phyloP scores from a whole-genome alignment of 2,797 vertebrate species.

The Pangasius mekongensis region DNA sequence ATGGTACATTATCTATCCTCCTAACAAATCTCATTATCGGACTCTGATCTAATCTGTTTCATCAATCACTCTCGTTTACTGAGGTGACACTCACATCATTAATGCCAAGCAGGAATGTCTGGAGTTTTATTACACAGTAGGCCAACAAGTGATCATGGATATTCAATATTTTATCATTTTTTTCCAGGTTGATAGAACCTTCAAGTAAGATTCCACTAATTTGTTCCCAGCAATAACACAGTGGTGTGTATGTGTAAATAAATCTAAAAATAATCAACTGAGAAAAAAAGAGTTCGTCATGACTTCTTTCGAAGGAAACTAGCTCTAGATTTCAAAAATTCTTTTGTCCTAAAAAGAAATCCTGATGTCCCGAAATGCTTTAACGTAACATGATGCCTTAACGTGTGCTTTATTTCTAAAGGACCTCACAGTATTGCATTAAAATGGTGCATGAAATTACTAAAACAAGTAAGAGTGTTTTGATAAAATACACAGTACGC shows the following conservation, averaged over 20 bases:
- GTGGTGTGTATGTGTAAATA: not conserved
- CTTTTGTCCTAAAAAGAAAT: not conserved
- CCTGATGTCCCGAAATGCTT: not conserved
- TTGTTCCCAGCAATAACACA: not conserved
- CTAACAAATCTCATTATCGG: slow-evolving; percentile 57
- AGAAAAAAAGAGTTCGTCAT: not conserved
- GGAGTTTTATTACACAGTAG: not conserved
- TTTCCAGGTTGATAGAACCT: not conserved
- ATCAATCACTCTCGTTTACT: slow-evolving; percentile 55
- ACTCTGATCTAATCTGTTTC: slow-evolving; percentile 51
- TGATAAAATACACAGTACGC: not conserved
- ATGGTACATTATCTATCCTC: slow-evolving; percentile 46
- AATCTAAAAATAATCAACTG: not conserved
- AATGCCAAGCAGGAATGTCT: slow-evolving; percentile 29
- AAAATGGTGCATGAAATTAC: not conserved
- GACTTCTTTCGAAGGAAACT: not conserved
- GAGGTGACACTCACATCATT: slow-evolving; percentile 50
- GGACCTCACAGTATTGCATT: not conserved
- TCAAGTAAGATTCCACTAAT: not conserved
- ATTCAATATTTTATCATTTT: not conserved
- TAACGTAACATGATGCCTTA: not conserved
- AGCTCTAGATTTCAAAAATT: not conserved
- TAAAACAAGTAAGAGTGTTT: not conserved
- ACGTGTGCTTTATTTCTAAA: not conserved
- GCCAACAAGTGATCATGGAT: not conserved